Evolutionary conservation across 2,888 invertebrate species (phyloP).

Genomic region (Keiferia lycopersicella): DNA sequence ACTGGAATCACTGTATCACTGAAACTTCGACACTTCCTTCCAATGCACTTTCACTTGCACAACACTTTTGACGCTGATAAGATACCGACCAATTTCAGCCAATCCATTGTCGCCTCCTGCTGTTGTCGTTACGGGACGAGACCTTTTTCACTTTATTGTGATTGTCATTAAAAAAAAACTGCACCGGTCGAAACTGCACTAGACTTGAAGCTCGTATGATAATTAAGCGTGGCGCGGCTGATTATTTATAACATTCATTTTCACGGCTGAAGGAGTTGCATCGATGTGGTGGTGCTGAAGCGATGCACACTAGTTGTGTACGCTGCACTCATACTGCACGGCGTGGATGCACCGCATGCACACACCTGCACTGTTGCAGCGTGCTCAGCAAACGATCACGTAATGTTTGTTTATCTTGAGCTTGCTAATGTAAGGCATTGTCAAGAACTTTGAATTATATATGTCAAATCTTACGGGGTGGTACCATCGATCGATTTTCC

Average conservation of each 20-base stretch:
- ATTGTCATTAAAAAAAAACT: conserved; percentile 41
- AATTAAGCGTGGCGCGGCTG: conserved; percentile 64
- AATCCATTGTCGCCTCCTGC: conserved; percentile 71
- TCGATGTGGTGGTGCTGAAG: conserved; percentile 16
- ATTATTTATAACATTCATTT: conserved; percentile 81
- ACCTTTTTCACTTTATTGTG: conserved; percentile 40
- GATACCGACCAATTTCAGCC: conserved; percentile 80
- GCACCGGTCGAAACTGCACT: conserved; percentile 63
- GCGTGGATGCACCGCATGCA: not conserved
- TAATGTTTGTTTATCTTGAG: conserved; percentile 2
- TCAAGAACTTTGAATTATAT: conserved; percentile 27
- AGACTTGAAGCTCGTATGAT: conserved; percentile 75
- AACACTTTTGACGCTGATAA: conserved; percentile 37
- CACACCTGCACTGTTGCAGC: conserved; percentile 5
- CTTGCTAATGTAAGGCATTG: too few species aligned
- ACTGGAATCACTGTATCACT: not conserved
- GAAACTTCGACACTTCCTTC: conserved; percentile 30
- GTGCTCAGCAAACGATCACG: not conserved
- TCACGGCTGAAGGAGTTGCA: conserved; percentile 74
- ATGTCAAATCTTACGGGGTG: too few species aligned
- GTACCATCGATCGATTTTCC: too few species aligned
- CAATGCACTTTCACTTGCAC: conserved; percentile 16
- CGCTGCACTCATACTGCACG: conserved; percentile 25
- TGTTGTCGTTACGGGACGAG: conserved; percentile 44
- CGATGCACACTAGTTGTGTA: conserved; percentile 39